Evolutionary conservation across 2,888 invertebrate species (phyloP).

Genomic region (Apeira syringaria): DNA sequence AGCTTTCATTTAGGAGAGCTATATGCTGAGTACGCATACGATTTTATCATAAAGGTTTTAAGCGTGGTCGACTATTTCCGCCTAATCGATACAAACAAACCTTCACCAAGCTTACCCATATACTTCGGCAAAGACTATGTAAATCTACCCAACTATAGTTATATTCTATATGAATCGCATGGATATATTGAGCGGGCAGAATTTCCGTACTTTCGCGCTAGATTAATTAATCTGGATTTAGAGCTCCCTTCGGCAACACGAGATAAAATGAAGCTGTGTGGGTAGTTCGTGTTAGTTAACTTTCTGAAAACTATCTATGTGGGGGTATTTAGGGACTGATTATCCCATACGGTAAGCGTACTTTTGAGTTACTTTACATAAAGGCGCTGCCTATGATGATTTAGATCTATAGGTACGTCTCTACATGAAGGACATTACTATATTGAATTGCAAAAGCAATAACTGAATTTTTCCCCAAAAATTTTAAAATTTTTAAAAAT

Average conservation of each 20-base stretch:
- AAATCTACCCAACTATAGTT: constrained; percentile 11
- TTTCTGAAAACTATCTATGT: constrained; percentile 7
- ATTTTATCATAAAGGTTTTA: too few relatives aligned
- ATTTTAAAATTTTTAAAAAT: too few relatives aligned
- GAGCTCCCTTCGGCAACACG: constrained; percentile 53
- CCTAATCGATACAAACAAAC: neutral
- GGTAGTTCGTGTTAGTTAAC: constrained; percentile 16
- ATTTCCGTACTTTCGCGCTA: constrained; percentile 47
- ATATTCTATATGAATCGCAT: constrained; percentile 27
- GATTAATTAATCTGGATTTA: constrained; percentile 69
- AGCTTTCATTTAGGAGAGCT: too few relatives aligned
- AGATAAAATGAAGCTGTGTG: constrained; percentile 50
- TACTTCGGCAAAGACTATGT: constrained; percentile 3
- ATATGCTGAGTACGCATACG: too few relatives aligned
- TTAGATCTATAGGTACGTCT: too few relatives aligned
- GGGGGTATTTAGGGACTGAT: neutral
- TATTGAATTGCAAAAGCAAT: too few relatives aligned
- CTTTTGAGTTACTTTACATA: too few relatives aligned
- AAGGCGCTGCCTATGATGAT: too few relatives aligned
- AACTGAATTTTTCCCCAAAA: too few relatives aligned
- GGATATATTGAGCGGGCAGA: constrained; percentile 49
- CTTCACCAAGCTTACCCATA: neutral
- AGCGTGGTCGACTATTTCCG: too few relatives aligned
- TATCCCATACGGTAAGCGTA: neutral
- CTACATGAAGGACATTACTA: too few relatives aligned